A percentile compares a stretch with the other conserved stretches of the same genome.
Conservation (phyloP, 1,140 invertebrate species). For the Popillia japonica region DNA sequence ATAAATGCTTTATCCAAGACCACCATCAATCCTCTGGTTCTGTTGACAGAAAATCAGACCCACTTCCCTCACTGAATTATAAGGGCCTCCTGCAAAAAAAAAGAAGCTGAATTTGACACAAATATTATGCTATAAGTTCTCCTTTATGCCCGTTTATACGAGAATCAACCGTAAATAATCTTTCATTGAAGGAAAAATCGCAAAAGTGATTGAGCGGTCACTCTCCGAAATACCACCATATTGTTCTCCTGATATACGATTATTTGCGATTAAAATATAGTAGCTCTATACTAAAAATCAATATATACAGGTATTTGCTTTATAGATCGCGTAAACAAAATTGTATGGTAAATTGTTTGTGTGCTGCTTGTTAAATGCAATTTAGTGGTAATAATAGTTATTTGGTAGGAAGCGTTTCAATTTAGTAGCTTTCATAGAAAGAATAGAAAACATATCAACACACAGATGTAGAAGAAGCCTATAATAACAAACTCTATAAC, state of each 20-base stretch:
- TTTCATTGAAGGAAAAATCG: background rate
- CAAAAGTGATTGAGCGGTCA: background rate
- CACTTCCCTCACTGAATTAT: constrained; percentile 3
- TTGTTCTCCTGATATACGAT: background rate
- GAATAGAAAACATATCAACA: too few species aligned
- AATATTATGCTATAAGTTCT: constrained; percentile 19
- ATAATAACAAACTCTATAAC: too few species aligned
- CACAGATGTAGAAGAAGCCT: too few species aligned
- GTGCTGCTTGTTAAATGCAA: too few species aligned
- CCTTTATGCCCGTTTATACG: background rate
- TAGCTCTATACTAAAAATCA: background rate
- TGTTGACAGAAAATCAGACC: constrained; percentile 14
- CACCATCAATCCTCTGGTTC: constrained; percentile 2
- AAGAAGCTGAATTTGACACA: constrained; percentile 6
- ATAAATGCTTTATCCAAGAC: background rate
- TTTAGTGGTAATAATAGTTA: too few species aligned
- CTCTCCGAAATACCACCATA: background rate
- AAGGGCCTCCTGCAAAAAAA: background rate
- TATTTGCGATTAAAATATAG: background rate
- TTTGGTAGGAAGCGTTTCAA: too few species aligned
- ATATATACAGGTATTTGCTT: background rate
- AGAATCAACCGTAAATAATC: constrained; percentile 4
- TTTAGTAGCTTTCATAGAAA: too few species aligned
- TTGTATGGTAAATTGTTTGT: too few species aligned
- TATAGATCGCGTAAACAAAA: too few species aligned